These are phyloP conservation scores for Phylloscopus trochilus DNA, from an alignment of 2,113 vertebrate species.

Conservation along the genomic window DNA sequence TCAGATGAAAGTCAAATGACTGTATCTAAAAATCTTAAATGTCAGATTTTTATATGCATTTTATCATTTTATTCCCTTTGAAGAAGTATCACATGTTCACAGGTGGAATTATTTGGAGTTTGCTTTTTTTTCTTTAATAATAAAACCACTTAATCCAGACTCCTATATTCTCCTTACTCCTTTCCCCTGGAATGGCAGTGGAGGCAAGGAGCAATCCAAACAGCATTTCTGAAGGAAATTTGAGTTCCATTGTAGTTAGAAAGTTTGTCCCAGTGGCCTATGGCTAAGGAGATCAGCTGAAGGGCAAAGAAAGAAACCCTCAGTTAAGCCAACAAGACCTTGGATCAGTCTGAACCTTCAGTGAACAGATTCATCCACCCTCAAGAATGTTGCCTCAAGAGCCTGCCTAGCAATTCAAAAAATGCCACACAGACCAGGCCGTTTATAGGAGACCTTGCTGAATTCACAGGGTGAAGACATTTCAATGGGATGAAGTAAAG, in stretches of 20 bases:
- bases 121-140: not conserved
- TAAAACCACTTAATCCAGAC: not conserved
- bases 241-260: not conserved
- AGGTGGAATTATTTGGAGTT: conserved; percentile 22
- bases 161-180: not conserved
- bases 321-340: not conserved
- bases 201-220: not conserved
- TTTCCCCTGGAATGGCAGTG: not conserved
- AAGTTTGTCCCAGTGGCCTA: not conserved
- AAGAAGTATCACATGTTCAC: conserved; percentile 5
- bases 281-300: not conserved
- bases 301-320: not conserved
- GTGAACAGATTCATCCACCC: not conserved
- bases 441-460: not conserved
- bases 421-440: no score
- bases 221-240: conserved; percentile 7
- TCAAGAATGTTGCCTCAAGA: not conserved
- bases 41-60: conserved; percentile 49
- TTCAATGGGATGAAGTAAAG: not conserved
- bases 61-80: conserved; percentile 29
- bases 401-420: not conserved
- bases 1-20: conserved; percentile 28
- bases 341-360: not conserved
- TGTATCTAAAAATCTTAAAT: conserved; percentile 41
- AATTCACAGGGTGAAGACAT: not conserved